Percentiles rank a stretch among this genome's conserved stretches.
Conservation (phyloP, 2,797 vertebrate genomes). For the Melanotaenia nigrans region DNA sequence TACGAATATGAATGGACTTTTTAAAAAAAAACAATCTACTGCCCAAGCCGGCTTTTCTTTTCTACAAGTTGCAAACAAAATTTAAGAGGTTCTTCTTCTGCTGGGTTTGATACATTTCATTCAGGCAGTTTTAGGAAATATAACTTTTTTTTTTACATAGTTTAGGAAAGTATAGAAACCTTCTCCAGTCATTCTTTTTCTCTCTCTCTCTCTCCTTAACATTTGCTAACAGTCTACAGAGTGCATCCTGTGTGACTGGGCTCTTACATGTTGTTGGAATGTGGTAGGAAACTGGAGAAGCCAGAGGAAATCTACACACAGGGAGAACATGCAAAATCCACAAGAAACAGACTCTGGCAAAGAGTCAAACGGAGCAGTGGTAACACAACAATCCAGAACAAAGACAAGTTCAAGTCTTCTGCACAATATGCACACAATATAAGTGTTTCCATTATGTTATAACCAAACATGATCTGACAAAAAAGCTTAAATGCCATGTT, state of each 20-base stretch:
- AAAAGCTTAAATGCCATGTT: slow-evolving; percentile 43
- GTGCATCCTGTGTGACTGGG: slow-evolving; percentile 35
- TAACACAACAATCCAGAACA: slow-evolving; percentile 19
- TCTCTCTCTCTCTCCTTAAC: too few relatives aligned
- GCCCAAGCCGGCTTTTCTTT: neutral
- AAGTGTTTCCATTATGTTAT: neutral
- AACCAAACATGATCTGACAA: neutral
- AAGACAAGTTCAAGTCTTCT: slow-evolving; percentile 23
- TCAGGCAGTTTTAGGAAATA: neutral
- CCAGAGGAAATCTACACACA: slow-evolving; percentile 65
- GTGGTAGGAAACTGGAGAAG: slow-evolving; percentile 60
- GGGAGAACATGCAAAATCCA: slow-evolving; percentile 56
- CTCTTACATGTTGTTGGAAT: slow-evolving; percentile 60
- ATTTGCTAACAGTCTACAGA: slow-evolving; percentile 23
- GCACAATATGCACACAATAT: slow-evolving; percentile 2
- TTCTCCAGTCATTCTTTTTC: neutral
- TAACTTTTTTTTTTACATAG: too few relatives aligned
- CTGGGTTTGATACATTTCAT: neutral
- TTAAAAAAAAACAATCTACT: neutral
- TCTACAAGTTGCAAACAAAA: neutral
- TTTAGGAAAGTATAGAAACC: too few relatives aligned
- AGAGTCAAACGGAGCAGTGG: slow-evolving; percentile 34
- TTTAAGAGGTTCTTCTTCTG: neutral
- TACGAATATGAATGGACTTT: neutral
- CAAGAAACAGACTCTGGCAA: slow-evolving; percentile 35